Conservation (phyloP, 92 coral and sea anemone genomes). For the Phenganax subtilis region DNA sequence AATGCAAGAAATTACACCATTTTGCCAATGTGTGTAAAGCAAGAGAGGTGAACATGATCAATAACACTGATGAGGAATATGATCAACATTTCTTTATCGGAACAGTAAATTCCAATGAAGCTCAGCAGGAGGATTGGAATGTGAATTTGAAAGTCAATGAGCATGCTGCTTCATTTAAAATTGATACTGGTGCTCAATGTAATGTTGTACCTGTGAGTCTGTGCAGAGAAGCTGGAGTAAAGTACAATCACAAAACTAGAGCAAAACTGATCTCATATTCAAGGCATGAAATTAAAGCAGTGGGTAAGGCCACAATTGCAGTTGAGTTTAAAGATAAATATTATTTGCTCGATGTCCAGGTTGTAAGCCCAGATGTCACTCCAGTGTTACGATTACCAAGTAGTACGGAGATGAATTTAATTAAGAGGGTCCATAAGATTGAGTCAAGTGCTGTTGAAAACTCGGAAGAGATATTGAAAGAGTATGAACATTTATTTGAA, state of each 20-base stretch:
- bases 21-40: constrained; percentile 13
- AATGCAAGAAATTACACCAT: constrained; percentile 3
- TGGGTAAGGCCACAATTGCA: constrained; percentile 39
- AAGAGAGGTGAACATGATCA: background rate
- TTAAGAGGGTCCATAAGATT: constrained; percentile 22
- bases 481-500: constrained; percentile 23
- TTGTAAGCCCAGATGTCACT: constrained; percentile 27
- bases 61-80: constrained; percentile 10
- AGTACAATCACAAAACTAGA: constrained; percentile 17
- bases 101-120: background rate
- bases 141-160: constrained; percentile 2
- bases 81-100: constrained; percentile 8
- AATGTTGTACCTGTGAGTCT: constrained; percentile 33
- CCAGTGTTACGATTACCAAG: constrained; percentile 32
- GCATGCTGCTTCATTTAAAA: constrained; percentile 2
- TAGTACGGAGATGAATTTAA: constrained; percentile 24
- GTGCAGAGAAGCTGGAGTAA: constrained; percentile 29
- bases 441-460: constrained; percentile 7
- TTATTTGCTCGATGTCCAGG: constrained; percentile 32
- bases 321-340: constrained; percentile 20
- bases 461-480: constrained; percentile 11
- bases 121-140: constrained; percentile 6
- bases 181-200: constrained; percentile 32
- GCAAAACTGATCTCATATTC: constrained; percentile 33
- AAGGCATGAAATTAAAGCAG: constrained; percentile 42